Conservation (phyloP, 2,888 invertebrate species). For the Melieria crassipennis region DNA sequence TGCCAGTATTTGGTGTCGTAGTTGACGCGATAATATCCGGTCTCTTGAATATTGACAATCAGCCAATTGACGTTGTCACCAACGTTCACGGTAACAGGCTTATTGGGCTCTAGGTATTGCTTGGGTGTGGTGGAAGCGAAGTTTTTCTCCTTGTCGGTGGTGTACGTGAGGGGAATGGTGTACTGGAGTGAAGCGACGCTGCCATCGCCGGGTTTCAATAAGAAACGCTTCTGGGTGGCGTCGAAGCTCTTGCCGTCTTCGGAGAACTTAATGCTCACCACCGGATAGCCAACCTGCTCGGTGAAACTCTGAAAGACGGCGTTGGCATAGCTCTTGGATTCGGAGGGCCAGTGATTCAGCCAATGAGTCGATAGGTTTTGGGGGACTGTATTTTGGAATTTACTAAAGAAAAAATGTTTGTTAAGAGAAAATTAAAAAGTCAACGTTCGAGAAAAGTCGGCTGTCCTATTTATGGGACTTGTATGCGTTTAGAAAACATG, state of each 20-base stretch:
- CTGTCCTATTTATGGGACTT: no score
- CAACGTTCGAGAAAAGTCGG: no score
- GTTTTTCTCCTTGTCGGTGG: conserved; percentile 49
- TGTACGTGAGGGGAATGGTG: conserved; percentile 59
- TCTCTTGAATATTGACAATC: conserved; percentile 60
- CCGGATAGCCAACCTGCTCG: conserved; percentile 74
- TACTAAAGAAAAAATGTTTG: conserved; percentile 41
- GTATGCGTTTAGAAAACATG: background rate
- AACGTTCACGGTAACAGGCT: accelerated
- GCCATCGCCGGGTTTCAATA: conserved; percentile 51
- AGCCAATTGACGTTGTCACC: conserved; percentile 48
- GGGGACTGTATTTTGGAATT: conserved; percentile 64
- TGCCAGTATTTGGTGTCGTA: conserved; percentile 76
- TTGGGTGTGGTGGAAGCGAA: conserved; percentile 52
- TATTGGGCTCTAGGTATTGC: conserved; percentile 45
- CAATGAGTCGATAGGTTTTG: conserved; percentile 68
- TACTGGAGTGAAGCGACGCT: conserved; percentile 48
- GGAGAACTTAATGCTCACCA: conserved; percentile 67
- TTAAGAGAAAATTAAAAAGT: background rate
- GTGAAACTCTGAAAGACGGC: conserved; percentile 70
- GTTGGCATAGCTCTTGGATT: conserved; percentile 51
- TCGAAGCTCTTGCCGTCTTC: conserved; percentile 41
- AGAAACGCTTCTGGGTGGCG: conserved; percentile 58
- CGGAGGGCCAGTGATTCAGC: conserved; percentile 55
- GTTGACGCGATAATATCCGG: conserved; percentile 72